Percentiles rank a stretch among this genome's conserved stretches.
These are phyloP conservation scores for Lethocerus indicus DNA, from an alignment of 1,140 invertebrate genomes.

Conservation along the genomic window DNA sequence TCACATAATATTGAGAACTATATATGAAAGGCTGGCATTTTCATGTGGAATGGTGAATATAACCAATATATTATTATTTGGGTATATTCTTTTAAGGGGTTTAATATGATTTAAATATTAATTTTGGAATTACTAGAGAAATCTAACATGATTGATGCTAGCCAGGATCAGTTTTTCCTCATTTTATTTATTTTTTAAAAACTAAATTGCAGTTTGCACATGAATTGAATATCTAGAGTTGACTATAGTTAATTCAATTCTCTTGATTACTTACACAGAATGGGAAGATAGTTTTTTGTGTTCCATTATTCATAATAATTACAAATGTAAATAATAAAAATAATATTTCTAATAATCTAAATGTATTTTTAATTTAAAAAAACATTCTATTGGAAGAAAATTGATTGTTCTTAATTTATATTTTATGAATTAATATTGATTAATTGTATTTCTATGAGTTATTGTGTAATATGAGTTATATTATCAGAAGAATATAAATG, in stretches of 20 bases:
- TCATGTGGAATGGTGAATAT: conserved; percentile 8
- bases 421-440: no score
- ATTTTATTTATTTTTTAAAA: neutral
- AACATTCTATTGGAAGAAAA: no score
- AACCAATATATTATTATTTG: neutral
- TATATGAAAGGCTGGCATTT: neutral
- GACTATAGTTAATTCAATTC: no score
- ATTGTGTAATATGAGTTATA: neutral
- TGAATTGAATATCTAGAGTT: neutral
- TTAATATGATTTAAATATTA: neutral
- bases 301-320: no score
- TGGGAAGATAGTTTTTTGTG: no score
- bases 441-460: neutral
- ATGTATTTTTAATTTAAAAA: no score
- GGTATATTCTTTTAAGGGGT: neutral
- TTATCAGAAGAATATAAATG: neutral
- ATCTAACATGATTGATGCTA: no score
- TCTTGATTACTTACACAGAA: no score
- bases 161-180: no score
- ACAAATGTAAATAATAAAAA: no score
- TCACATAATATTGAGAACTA: conserved; percentile 8
- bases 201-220: neutral
- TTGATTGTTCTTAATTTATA: no score
- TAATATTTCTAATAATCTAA: no score
- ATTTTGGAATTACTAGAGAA: neutral